These are phyloP conservation scores for Epirrita christyi DNA, from an alignment of 2,888 invertebrate species.

Conservation along the genomic window DNA sequence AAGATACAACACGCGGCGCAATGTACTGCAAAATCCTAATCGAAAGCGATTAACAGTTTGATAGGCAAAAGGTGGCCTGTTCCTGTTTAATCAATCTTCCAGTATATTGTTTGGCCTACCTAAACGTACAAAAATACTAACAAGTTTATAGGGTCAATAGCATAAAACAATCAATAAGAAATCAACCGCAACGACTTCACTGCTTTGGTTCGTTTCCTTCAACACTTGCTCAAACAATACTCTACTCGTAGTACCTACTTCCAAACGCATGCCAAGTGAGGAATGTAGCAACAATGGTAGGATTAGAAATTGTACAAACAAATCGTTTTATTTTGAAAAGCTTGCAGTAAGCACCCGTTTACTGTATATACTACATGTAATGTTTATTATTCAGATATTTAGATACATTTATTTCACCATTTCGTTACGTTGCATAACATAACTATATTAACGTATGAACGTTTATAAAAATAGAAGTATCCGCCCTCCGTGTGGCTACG, in stretches of 20 bases:
- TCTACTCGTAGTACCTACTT: constrained; percentile 38
- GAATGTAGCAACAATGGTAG: constrained; percentile 47
- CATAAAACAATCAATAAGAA: constrained; percentile 52
- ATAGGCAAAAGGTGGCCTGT: no score
- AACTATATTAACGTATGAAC: no score
- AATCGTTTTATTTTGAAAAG: constrained; percentile 31
- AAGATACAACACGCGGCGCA: no score
- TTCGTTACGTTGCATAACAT: no score
- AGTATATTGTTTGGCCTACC: not conserved
- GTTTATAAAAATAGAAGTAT: no score
- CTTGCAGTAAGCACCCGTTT: constrained; percentile 21
- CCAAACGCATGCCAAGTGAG: constrained; percentile 50
- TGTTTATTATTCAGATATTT: constrained; percentile 11
- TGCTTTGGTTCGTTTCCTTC: constrained; percentile 61
- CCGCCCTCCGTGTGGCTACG: no score
- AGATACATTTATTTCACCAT: not conserved
- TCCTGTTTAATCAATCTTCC: no score
- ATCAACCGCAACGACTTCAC: constrained; percentile 34
- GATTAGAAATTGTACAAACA: constrained; percentile 40
- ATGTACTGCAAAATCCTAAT: no score
- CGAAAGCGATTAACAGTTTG: no score
- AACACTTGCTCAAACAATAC: constrained; percentile 75
- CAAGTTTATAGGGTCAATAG: constrained; percentile 48
- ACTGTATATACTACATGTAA: constrained; percentile 9
- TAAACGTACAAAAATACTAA: not conserved